phyloP scores from a whole-genome alignment of 2,888 invertebrate species.

The Branchellion lobata region DNA sequence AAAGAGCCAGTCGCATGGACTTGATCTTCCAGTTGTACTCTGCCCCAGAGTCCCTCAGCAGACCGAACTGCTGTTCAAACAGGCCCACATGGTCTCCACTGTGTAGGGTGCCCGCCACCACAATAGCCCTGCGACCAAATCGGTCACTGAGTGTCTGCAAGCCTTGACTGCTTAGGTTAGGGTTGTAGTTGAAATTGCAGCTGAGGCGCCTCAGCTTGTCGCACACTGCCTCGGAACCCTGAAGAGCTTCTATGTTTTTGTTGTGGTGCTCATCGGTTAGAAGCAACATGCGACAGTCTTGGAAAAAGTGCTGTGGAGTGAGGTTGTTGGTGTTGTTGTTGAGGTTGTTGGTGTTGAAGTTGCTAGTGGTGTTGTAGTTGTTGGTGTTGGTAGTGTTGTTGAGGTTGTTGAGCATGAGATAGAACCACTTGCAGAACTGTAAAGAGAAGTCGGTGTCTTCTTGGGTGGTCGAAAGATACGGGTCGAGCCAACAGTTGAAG shows the following conservation, averaged over 20 bases:
- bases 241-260: slow-evolving; percentile 49
- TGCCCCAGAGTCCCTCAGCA: slow-evolving; percentile 68
- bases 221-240: slow-evolving; percentile 53
- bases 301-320: slow-evolving; percentile 58
- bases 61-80: slow-evolving; percentile 71
- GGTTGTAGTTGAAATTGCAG: slow-evolving; percentile 65
- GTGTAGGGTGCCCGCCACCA: slow-evolving; percentile 71
- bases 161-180: slow-evolving; percentile 67
- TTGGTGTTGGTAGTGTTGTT: background rate
- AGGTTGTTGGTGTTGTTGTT: background rate
- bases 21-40: slow-evolving; percentile 74
- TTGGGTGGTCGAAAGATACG: slow-evolving; percentile 18
- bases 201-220: slow-evolving; percentile 54
- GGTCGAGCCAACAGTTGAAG: too few relatives aligned
- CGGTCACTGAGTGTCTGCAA: slow-evolving; percentile 67
- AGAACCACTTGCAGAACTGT: slow-evolving; percentile 58
- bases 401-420: slow-evolving; percentile 54
- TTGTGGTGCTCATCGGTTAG: slow-evolving; percentile 45
- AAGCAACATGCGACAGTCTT: slow-evolving; percentile 54
- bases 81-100: slow-evolving; percentile 66
- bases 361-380: background rate
- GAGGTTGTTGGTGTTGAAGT: background rate
- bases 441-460: slow-evolving; percentile 53
- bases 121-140: slow-evolving; percentile 69
- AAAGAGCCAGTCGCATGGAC: slow-evolving; percentile 59